phyloP scores from a whole-genome alignment of 1,140 invertebrate species.

The Lethrus apterus region DNA sequence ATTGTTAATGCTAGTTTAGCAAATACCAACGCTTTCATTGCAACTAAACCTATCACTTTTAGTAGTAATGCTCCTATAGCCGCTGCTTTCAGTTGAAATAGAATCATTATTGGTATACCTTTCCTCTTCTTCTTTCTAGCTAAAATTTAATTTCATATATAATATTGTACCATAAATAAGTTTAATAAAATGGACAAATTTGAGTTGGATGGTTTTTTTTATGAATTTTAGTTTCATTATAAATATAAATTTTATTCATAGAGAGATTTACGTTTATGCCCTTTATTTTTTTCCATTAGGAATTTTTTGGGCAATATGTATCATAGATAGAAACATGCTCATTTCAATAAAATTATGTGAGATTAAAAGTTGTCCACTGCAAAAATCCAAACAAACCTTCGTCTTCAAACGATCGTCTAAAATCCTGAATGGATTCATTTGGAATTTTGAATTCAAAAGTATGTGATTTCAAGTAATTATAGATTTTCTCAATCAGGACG shows the following conservation, averaged over 20 bases:
- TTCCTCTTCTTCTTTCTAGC: slow-evolving; percentile 46
- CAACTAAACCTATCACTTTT: slow-evolving; percentile 68
- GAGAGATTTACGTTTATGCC: too few relatives aligned
- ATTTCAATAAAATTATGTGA: too few relatives aligned
- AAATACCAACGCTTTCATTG: slow-evolving; percentile 73
- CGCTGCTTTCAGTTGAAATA: slow-evolving; percentile 72
- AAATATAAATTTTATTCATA: too few relatives aligned
- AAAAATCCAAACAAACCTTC: slow-evolving; percentile 44
- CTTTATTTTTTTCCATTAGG: too few relatives aligned
- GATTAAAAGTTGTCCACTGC: too few relatives aligned
- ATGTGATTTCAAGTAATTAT: slow-evolving; percentile 68
- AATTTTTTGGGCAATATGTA: too few relatives aligned
- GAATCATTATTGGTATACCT: slow-evolving; percentile 64
- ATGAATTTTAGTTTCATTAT: too few relatives aligned
- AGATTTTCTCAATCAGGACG: slow-evolving; percentile 63
- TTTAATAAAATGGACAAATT: too few relatives aligned
- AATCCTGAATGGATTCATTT: slow-evolving; percentile 56
- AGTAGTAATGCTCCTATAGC: slow-evolving; percentile 67
- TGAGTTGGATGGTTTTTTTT: too few relatives aligned
- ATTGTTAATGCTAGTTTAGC: slow-evolving; percentile 73
- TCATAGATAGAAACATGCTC: too few relatives aligned
- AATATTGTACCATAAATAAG: too few relatives aligned
- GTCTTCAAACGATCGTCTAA: slow-evolving; percentile 54
- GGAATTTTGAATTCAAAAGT: slow-evolving; percentile 71
- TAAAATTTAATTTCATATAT: too few relatives aligned